Conservation (phyloP, 2,797 vertebrate species). For the Hipposideros larvatus region DNA sequence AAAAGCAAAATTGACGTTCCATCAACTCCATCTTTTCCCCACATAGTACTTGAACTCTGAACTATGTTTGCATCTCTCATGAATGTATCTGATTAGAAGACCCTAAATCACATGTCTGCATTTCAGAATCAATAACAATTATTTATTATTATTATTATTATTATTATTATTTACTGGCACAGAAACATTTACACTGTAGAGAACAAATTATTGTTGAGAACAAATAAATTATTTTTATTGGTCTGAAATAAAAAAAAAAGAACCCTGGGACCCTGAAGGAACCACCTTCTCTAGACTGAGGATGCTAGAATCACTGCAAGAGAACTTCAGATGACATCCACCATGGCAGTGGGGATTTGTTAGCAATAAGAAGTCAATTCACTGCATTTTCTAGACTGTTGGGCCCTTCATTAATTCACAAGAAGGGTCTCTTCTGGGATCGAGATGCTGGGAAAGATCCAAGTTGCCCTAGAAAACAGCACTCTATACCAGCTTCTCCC, state of each 20-base stretch:
- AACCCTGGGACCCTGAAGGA: not conserved
- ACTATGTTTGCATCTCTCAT: not conserved
- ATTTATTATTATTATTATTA: not conserved
- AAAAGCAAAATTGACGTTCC: not conserved
- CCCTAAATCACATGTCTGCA: not conserved
- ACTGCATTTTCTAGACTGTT: not conserved
- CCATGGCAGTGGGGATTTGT: not conserved
- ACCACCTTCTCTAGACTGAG: not conserved
- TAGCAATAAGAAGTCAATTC: not conserved
- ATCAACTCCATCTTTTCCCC: not conserved
- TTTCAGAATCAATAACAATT: not conserved
- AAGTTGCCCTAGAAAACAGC: not conserved
- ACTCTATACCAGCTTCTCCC: not conserved
- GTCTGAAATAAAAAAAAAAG: conserved; percentile 32
- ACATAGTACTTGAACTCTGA: not conserved
- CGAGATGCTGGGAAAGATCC: not conserved
- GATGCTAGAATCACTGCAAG: not conserved
- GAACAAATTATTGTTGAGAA: not conserved
- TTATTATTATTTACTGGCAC: not conserved
- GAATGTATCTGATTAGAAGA: not conserved
- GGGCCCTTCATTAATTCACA: not conserved
- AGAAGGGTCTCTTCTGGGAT: not conserved
- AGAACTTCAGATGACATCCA: not conserved
- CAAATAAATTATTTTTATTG: not conserved
- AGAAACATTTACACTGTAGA: not conserved